Conservation (phyloP, 2,113 vertebrate genomes). For the Serilophus lunatus region DNA sequence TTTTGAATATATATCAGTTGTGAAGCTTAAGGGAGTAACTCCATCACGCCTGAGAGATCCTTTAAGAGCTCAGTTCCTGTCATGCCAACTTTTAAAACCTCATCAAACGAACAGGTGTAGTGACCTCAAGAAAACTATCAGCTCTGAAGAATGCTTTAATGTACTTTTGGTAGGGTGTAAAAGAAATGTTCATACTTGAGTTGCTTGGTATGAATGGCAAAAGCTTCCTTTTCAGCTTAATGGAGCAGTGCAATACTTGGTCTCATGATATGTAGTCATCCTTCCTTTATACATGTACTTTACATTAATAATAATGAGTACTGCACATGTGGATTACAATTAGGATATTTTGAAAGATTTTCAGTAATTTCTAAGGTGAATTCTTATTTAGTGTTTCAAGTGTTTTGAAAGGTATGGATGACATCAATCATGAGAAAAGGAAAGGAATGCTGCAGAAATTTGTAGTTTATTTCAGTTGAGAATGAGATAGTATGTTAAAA, state of each 20-base stretch:
- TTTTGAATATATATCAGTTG: slow-evolving; percentile 4
- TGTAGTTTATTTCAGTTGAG: neutral
- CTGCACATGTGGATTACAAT: neutral
- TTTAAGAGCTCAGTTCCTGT: neutral
- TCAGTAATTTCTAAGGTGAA: neutral
- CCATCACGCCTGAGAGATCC: neutral
- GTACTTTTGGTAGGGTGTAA: neutral
- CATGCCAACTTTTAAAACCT: neutral
- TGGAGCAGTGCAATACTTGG: neutral
- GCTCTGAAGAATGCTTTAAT: neutral
- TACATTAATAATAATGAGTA: neutral
- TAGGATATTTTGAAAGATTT: neutral
- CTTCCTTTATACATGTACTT: neutral
- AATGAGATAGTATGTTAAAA: neutral
- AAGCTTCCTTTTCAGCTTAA: slow-evolving; percentile 15
- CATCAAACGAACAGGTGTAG: slow-evolving; percentile 6
- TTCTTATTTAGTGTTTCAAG: neutral
- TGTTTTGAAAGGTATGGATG: neutral
- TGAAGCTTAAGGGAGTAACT: slow-evolving; percentile 43
- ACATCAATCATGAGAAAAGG: neutral
- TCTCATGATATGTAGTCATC: neutral
- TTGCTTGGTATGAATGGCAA: neutral
- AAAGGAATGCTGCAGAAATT: neutral
- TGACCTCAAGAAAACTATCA: neutral
- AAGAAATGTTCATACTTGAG: neutral